Evolutionary conservation across 2,113 vertebrate species (phyloP), one percentile per base, ranked within the genome.

Genomic region (Alethe diademata): DNA sequence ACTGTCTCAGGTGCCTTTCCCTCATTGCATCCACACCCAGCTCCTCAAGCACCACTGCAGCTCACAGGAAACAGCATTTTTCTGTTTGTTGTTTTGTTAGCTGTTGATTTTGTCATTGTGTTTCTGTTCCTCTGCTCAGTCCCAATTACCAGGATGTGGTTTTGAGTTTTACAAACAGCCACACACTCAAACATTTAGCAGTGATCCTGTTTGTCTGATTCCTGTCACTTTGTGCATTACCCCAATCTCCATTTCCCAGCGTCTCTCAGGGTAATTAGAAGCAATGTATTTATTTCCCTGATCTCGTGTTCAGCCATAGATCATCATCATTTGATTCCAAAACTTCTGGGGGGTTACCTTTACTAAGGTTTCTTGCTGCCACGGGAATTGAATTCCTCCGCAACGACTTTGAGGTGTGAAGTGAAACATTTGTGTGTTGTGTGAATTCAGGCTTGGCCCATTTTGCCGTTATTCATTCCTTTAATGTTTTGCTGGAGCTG

Each of bases 341-440:
- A 56, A 67, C 53, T 75, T 71, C 22, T 14, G 4, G 16, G 51
- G 38, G n/a, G 26, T 70, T 50, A 15, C 43, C 50, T 66, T 53
- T 5, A 3, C 47, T 19, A 3, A 40, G 53, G 54, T 31, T 60
- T 14, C 70, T 42, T 19, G 9, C 42, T 73, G 83, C 42, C 69
- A 8, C 0, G 3, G 62, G 60, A 74, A 51, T 25, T 26, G 5
- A 16, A 4, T 26, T 69, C 72, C 60, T 38, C 26, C 16, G 38
- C 29, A 8, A 6, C 2, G 40, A 17, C 31, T 80, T 57, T 4
- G 14, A 50, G 7, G n/a, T 0, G 1, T 12, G 11, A 26, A 36
- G 42, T 17, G 58, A 45, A 70, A 47, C 7, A 1, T 40, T 53
- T 1, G 11, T 20, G 5, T 16, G 43, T 3, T 54, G 58, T 43